Base-by-base conservation (phyloP, 1,140 invertebrate genomes). In the Gyrodactylus bullatarudis region DNA sequence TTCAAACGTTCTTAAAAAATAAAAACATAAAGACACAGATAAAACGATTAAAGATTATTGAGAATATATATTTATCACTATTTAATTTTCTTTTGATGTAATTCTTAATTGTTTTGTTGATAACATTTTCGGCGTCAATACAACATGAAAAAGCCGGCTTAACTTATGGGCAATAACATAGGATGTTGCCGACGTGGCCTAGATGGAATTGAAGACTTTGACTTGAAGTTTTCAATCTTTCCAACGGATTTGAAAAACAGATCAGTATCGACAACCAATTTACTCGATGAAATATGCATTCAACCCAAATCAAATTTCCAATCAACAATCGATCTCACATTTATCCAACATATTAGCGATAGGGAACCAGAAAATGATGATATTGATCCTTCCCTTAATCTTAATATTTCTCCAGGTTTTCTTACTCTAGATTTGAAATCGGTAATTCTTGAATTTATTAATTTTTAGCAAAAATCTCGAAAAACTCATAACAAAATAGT, bases 321-420 rank as follows among this genome's bases (percentile, higher is more conserved):
- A 71, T 71, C 21, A 20, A 16, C 24, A 8, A 71, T 20, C 22
- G 24, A 87, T 79, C 84, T 85, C 72, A 86, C 86, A 76, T 92
- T 91, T 83, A 84, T 96, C 73, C 93, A 94, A 80, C 93, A 98
- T 82, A 97, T 97, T 76, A 94, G 89, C 79, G 93, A 98, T 83
- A 84, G 93, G 76, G 93, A 97, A 79, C 87, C 88, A 20, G 89
- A 93, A 79, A 82, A 82, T 83, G 74, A 74, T 71, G 8, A 23
- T 16, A 71, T 71, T 71, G 8, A 71, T 71, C 24, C 24, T 71
- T 54, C 34, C 8, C n/a, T 54, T 8, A 54, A 54, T n/a, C 8
- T 54, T n/a, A 54, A 54, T 16, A 54, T 54, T 54, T 54, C n/a
- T 8, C 34, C 34, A 16, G 34, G 34, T 16, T 54, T 54, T 54